Evolutionary conservation across 92 coral and sea anemone genomes (phyloP).

Genomic region (Palythoa caribaeorum): DNA sequence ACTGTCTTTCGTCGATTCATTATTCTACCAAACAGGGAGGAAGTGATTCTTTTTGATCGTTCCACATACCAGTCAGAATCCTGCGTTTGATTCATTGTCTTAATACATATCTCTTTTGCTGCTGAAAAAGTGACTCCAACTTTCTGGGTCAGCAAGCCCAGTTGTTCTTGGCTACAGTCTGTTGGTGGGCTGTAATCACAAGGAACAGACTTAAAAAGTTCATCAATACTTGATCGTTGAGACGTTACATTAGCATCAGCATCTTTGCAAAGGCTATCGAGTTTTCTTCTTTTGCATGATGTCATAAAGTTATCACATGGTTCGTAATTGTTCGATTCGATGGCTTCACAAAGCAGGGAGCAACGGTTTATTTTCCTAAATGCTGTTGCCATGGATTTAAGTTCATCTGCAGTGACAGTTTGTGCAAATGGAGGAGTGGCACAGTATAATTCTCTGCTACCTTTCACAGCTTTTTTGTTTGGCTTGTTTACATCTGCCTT

Average conservation of each 20-base stretch:
- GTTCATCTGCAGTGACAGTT: constrained; percentile 58
- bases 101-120: constrained; percentile 42
- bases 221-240: background rate
- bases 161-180: constrained; percentile 30
- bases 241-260: background rate
- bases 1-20: constrained; percentile 47
- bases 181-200: constrained; percentile 16
- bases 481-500: constrained; percentile 50
- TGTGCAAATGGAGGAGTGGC: constrained; percentile 9
- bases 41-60: constrained; percentile 53
- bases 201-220: constrained; percentile 29
- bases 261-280: constrained; percentile 10
- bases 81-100: constrained; percentile 17
- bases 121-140: constrained; percentile 12
- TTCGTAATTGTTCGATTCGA: constrained; percentile 52
- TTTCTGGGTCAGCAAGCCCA: constrained; percentile 17
- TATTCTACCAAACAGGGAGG: constrained; percentile 52
- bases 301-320: constrained; percentile 53
- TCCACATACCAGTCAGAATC: constrained; percentile 34
- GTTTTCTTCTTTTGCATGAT: constrained; percentile 37
- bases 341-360: constrained; percentile 57
- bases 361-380: constrained; percentile 56
- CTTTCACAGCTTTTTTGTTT: constrained; percentile 10
- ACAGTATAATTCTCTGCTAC: constrained; percentile 26
- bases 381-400: constrained; percentile 55